These are phyloP conservation scores for Podabrus alpinus DNA, from an alignment of 2,888 invertebrate genomes.

Conservation along the genomic window DNA sequence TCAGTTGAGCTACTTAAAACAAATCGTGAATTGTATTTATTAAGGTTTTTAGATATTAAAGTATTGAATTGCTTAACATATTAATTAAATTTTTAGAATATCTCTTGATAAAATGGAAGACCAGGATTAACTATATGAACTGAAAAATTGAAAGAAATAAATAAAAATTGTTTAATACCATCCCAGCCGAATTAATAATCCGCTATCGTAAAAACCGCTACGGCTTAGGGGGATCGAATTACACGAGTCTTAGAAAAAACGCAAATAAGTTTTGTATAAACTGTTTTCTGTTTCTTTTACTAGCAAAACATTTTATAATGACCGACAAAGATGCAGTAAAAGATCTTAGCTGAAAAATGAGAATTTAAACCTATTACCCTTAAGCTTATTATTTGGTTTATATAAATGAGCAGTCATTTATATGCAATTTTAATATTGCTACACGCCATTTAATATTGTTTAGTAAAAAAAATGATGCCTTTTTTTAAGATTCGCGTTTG, in stretches of 20 bases:
- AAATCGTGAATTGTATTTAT: conserved; percentile 34
- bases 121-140: conserved; percentile 6
- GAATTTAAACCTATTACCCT: conserved; percentile 29
- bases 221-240: conserved; percentile 23
- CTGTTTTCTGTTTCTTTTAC: conserved; percentile 9
- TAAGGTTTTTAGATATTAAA: conserved; percentile 27
- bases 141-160: conserved; percentile 22
- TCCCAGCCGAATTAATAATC: conserved; percentile 21
- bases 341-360: conserved; percentile 20
- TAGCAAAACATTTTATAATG: not conserved
- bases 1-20: conserved; percentile 32
- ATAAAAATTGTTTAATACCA: conserved; percentile 25
- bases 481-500: conserved; percentile 13
- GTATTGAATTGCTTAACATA: not conserved
- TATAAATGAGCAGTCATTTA: conserved; percentile 33
- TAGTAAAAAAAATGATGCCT: conserved; percentile 24
- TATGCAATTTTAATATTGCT: conserved; percentile 32
- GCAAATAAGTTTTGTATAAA: conserved; percentile 20
- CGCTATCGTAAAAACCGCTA: conserved; percentile 24
- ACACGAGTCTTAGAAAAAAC: conserved; percentile 21
- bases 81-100: not conserved
- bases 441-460: conserved; percentile 33
- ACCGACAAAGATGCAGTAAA: conserved; percentile 13
- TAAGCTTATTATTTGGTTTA: conserved; percentile 30
- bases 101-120: not conserved